Conservation (phyloP, 2,888 invertebrate genomes). For the Macrophya annulata region DNA sequence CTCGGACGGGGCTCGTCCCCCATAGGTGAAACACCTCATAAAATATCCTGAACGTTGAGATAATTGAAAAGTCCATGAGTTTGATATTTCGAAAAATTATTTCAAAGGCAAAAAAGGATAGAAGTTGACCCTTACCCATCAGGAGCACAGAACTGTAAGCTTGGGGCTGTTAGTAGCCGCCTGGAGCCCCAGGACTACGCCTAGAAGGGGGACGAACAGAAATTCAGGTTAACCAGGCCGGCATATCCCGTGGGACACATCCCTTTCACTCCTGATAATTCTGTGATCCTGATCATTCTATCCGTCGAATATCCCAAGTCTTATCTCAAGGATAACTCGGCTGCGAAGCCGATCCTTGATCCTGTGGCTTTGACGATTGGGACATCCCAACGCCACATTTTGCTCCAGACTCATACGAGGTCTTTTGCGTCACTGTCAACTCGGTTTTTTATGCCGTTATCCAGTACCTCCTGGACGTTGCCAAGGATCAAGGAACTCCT, state of each 20-base stretch:
- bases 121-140: constrained; percentile 76
- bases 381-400: background rate
- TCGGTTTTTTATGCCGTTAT: background rate
- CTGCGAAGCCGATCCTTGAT: constrained; percentile 30
- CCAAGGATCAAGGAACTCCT: constrained; percentile 38
- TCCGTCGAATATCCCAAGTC: constrained; percentile 72
- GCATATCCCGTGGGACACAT: constrained; percentile 63
- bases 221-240: constrained; percentile 72
- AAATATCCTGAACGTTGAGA: constrained; percentile 23
- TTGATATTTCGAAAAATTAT: constrained; percentile 15
- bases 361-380: constrained; percentile 4
- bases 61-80: background rate
- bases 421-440: background rate
- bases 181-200: constrained; percentile 61
- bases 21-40: background rate
- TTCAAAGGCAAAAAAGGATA: constrained; percentile 75
- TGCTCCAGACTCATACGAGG: constrained; percentile 14
- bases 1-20: background rate
- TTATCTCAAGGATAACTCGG: constrained; percentile 61
- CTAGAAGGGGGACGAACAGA: constrained; percentile 64
- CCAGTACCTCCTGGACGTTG: background rate
- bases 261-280: constrained; percentile 56
- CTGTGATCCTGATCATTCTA: constrained; percentile 71
- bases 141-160: constrained; percentile 72
- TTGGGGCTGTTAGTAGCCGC: constrained; percentile 55